Conservation (phyloP, 2,113 vertebrate genomes). For the Halcyon malimbica region DNA sequence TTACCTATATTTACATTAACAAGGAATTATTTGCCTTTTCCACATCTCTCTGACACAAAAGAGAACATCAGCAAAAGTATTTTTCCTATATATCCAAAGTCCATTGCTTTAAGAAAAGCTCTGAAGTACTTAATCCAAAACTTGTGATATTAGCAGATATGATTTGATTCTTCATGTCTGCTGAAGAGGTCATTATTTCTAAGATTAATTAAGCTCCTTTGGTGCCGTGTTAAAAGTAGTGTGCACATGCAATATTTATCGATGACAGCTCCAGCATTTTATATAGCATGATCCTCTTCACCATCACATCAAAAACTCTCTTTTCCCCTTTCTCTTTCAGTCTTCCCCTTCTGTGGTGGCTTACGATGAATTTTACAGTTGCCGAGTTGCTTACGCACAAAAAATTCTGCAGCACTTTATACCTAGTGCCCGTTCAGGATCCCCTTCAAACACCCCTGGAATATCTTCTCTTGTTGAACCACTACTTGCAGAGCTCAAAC, state of each 20-base stretch:
- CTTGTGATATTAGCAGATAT: background rate
- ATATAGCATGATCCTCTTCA: background rate
- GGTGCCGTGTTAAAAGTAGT: background rate
- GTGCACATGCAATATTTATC: background rate
- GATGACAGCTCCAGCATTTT: background rate
- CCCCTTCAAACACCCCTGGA: background rate
- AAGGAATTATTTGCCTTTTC: background rate
- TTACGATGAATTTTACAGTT: background rate
- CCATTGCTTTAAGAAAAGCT: background rate
- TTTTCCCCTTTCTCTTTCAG: background rate
- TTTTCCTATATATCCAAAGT: background rate
- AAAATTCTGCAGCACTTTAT: background rate
- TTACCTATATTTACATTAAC: background rate
- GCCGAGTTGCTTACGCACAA: background rate
- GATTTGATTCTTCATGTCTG: background rate
- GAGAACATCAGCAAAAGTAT: background rate
- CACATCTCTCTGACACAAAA: background rate
- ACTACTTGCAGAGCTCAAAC: background rate
- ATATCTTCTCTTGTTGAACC: background rate
- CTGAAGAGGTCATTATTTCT: constrained; percentile 5
- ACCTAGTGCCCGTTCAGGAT: background rate
- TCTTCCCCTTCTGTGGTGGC: background rate
- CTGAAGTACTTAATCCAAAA: background rate
- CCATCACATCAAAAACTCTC: background rate
- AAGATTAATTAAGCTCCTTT: constrained; percentile 23